These are phyloP conservation scores for Mungos mungo DNA, from an alignment of 2,113 vertebrate genomes.

Conservation along the genomic window DNA sequence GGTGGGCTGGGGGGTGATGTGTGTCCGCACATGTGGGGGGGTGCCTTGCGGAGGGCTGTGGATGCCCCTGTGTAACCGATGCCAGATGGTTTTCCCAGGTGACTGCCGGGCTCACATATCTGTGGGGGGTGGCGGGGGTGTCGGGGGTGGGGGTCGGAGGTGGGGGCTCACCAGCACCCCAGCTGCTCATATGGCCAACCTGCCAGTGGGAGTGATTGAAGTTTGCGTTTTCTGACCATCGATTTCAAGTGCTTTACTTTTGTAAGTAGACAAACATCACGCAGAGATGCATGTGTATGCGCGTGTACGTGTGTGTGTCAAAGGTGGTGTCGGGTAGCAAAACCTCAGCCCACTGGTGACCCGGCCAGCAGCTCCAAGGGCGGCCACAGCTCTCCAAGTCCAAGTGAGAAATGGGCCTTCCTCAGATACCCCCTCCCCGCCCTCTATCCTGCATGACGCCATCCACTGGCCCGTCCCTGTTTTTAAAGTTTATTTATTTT, in stretches of 20 bases:
- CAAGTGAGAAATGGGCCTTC: rapidly evolving
- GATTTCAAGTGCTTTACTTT: neutral
- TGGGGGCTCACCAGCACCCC: rapidly evolving
- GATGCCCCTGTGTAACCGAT: no score
- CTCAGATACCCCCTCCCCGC: rapidly evolving
- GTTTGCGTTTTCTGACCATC: neutral
- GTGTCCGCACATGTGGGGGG: no score
- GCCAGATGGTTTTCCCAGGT: no score
- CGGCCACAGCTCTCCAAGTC: neutral
- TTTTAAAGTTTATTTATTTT: no score
- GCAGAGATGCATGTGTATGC: rapidly evolving
- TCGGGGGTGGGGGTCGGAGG: no score
- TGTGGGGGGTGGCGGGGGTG: no score
- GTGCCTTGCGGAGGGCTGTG: no score
- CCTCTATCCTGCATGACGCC: rapidly evolving
- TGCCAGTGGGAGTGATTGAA: neutral
- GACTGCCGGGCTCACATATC: no score
- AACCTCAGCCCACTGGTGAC: neutral
- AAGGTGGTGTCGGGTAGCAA: no score
- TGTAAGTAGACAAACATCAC: neutral
- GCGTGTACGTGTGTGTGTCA: neutral
- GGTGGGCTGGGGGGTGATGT: no score
- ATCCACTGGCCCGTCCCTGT: rapidly evolving
- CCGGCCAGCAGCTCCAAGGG: neutral
- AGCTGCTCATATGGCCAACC: no score